Evolutionary conservation across 2,113 vertebrate species (phyloP).

Genomic region (Cynocephalus volans): DNA sequence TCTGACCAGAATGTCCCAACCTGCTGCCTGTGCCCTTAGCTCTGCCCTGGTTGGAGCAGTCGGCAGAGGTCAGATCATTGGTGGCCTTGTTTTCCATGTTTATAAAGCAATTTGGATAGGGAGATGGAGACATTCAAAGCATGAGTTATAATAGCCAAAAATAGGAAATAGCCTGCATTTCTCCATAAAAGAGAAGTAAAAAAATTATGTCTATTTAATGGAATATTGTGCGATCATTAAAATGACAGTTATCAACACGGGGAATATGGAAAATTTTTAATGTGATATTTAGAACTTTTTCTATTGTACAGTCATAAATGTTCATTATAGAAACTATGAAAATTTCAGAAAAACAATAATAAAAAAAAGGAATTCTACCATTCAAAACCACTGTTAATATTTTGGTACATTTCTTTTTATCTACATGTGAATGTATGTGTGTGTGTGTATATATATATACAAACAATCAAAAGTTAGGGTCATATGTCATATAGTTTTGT

Average conservation of each 20-base stretch:
- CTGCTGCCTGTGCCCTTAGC: accelerated
- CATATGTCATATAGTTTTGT: neutral
- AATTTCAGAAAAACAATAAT: neutral
- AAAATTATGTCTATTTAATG: neutral
- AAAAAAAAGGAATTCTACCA: neutral
- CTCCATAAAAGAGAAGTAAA: neutral
- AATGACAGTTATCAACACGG: neutral
- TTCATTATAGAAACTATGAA: neutral
- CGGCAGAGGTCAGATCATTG: neutral
- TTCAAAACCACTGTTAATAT: slow-evolving; percentile 12
- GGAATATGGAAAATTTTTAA: neutral
- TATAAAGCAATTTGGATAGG: neutral
- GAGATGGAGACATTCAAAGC: neutral
- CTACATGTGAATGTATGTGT: neutral
- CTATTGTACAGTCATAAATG: neutral
- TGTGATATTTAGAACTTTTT: slow-evolving; percentile 1
- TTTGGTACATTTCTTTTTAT: neutral
- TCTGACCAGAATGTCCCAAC: neutral
- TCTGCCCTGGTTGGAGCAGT: neutral
- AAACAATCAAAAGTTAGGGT: neutral
- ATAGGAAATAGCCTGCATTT: neutral
- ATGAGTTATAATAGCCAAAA: neutral
- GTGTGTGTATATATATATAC: neutral
- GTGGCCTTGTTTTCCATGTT: neutral
- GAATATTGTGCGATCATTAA: neutral